A percentile compares a stretch with the other conserved stretches of the same genome.
Evolutionary conservation across 2,113 vertebrate genomes (phyloP).

Genomic region (Eidolon helvum): DNA sequence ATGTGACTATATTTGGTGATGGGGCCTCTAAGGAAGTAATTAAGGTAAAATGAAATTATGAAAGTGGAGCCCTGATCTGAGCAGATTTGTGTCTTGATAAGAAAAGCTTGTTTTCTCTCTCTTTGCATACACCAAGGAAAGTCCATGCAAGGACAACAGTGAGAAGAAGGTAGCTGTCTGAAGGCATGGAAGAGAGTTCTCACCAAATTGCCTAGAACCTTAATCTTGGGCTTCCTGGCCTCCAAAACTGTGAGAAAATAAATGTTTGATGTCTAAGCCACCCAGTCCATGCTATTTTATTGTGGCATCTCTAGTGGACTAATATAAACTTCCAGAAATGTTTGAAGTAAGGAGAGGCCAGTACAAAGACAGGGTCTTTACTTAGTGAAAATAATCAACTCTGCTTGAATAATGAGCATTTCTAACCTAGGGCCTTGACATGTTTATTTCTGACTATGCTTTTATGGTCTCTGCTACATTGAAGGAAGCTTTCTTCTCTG

Average conservation of each 20-base stretch:
- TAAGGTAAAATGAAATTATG: neutral
- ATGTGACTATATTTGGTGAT: neutral
- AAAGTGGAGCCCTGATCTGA: neutral
- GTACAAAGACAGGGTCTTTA: neutral
- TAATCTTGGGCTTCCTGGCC: neutral
- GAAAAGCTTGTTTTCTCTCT: neutral
- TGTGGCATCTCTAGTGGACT: neutral
- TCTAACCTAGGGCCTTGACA: neutral
- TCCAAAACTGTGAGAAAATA: neutral
- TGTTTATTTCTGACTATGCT: neutral
- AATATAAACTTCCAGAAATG: neutral
- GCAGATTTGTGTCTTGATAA: neutral
- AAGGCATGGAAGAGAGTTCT: neutral
- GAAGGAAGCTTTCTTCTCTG: neutral
- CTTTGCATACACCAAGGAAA: neutral
- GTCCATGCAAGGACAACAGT: neutral
- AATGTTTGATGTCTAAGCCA: conserved; percentile 5
- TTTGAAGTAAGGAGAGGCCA: neutral
- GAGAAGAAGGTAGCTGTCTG: neutral
- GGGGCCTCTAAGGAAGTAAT: neutral
- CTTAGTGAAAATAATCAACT: conserved; percentile 20
- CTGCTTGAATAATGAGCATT: neutral
- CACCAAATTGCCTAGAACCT: neutral
- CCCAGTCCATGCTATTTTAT: neutral
- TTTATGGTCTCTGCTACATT: neutral